Conservation (phyloP, 23 tunicate genomes). For the Halocynthia roretzi region DNA sequence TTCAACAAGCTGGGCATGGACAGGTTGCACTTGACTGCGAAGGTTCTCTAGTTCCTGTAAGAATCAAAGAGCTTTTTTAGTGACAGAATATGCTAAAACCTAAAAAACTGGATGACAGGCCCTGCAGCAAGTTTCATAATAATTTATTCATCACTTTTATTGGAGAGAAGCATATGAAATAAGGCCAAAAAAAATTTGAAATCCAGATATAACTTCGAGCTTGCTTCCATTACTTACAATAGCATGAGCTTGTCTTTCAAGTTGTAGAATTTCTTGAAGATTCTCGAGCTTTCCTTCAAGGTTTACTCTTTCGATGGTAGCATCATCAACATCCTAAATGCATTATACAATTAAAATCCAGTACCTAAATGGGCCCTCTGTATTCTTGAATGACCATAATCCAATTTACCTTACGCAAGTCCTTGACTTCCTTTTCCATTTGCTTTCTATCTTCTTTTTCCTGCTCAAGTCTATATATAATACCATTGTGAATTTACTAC, state of each 20-base stretch:
- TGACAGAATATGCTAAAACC: too few species aligned
- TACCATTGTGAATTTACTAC: neutral
- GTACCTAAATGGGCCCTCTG: too few species aligned
- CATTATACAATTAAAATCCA: neutral
- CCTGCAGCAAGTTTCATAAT: neutral
- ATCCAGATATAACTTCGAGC: neutral
- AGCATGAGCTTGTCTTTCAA: constrained; percentile 78
- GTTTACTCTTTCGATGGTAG: constrained; percentile 64
- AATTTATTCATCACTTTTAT: too few species aligned
- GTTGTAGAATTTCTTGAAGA: constrained; percentile 43
- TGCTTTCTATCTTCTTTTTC: constrained; percentile 37
- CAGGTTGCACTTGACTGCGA: constrained; percentile 56
- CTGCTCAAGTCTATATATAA: constrained; percentile 20
- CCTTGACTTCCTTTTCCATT: constrained; percentile 58
- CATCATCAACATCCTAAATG: constrained; percentile 78
- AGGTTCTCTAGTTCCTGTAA: constrained; percentile 73
- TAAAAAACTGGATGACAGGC: neutral
- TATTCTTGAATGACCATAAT: neutral
- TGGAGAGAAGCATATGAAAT: too few species aligned
- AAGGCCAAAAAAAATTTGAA: too few species aligned
- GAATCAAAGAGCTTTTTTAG: neutral
- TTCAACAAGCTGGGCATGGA: constrained; percentile 22
- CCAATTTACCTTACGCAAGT: constrained; percentile 45
- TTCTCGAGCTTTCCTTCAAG: constrained; percentile 69
- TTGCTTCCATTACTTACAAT: constrained; percentile 32